phyloP scores from a whole-genome alignment of 2,113 vertebrate genomes.

The Oplegnathus fasciatus region DNA sequence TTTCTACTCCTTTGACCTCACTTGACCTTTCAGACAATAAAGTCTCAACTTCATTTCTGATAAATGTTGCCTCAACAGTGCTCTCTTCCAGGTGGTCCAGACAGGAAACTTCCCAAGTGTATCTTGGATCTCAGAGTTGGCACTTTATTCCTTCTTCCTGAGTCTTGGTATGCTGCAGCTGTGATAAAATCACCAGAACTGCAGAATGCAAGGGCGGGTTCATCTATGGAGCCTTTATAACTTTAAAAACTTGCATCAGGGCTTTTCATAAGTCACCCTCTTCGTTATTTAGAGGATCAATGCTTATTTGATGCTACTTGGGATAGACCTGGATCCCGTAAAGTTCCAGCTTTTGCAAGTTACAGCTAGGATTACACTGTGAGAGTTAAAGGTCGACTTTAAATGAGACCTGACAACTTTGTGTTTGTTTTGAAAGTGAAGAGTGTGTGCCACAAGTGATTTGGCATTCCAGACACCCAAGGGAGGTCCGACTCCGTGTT shows the following conservation, averaged over 20 bases:
- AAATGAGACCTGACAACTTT: slow-evolving; percentile 42
- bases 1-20: slow-evolving; percentile 72
- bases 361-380: slow-evolving; percentile 39
- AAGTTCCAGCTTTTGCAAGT: slow-evolving; percentile 31
- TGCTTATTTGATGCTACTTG: slow-evolving; percentile 2
- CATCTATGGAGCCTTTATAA: slow-evolving; percentile 7
- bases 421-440: slow-evolving; percentile 44
- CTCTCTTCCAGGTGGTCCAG: slow-evolving; percentile 74
- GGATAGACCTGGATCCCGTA: background rate
- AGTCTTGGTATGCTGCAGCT: slow-evolving; percentile 59
- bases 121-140: slow-evolving; percentile 64
- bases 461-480: slow-evolving; percentile 50
- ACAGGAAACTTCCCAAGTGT: slow-evolving; percentile 69
- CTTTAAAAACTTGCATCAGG: background rate
- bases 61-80: slow-evolving; percentile 58
- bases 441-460: slow-evolving; percentile 31
- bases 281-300: background rate
- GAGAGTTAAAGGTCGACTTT: slow-evolving; percentile 46
- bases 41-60: slow-evolving; percentile 59
- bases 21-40: slow-evolving; percentile 76
- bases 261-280: background rate
- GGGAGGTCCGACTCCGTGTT: slow-evolving; percentile 28
- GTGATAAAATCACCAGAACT: slow-evolving; percentile 53
- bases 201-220: slow-evolving; percentile 18
- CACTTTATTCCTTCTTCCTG: slow-evolving; percentile 22